phyloP scores from a whole-genome alignment of 2,888 invertebrate species.

The Pelosia muscerda region DNA sequence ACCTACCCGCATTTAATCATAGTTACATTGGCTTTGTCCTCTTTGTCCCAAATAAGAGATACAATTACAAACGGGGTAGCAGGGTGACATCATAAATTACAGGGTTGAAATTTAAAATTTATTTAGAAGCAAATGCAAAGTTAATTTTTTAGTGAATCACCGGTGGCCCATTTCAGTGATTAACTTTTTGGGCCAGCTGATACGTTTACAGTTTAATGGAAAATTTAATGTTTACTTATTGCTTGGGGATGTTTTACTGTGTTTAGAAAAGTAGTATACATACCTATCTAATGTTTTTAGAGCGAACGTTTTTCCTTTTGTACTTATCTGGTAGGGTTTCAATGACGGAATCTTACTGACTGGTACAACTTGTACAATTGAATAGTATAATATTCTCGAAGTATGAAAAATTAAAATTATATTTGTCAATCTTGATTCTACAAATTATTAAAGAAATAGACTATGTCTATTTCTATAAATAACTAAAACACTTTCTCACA shows the following conservation, averaged over 20 bases:
- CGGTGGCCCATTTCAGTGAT: slow-evolving; percentile 71
- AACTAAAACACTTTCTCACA: background rate
- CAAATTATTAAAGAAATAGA: background rate
- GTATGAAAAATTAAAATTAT: background rate
- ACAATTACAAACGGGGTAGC: slow-evolving; percentile 69
- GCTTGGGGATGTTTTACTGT: slow-evolving; percentile 43
- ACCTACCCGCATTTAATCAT: slow-evolving; percentile 54
- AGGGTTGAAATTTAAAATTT: slow-evolving; percentile 75
- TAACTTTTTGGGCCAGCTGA: slow-evolving; percentile 57
- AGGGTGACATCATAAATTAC: slow-evolving; percentile 73
- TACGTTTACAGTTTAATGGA: slow-evolving; percentile 53
- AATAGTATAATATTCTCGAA: background rate
- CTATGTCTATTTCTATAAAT: too few relatives aligned
- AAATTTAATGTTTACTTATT: slow-evolving; percentile 54
- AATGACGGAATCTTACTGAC: background rate
- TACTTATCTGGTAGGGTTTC: background rate
- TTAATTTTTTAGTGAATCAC: slow-evolving; percentile 76
- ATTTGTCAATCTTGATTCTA: too few relatives aligned
- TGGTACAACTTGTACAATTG: background rate
- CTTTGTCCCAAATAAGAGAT: slow-evolving; percentile 72
- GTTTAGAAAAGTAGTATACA: background rate
- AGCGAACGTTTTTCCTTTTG: background rate
- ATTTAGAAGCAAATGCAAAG: slow-evolving; percentile 76
- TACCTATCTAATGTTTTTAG: background rate
- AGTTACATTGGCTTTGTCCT: slow-evolving; percentile 67